These are phyloP conservation scores for Macroglossus sobrinus DNA, from an alignment of 2,113 vertebrate genomes.

Conservation along the genomic window DNA sequence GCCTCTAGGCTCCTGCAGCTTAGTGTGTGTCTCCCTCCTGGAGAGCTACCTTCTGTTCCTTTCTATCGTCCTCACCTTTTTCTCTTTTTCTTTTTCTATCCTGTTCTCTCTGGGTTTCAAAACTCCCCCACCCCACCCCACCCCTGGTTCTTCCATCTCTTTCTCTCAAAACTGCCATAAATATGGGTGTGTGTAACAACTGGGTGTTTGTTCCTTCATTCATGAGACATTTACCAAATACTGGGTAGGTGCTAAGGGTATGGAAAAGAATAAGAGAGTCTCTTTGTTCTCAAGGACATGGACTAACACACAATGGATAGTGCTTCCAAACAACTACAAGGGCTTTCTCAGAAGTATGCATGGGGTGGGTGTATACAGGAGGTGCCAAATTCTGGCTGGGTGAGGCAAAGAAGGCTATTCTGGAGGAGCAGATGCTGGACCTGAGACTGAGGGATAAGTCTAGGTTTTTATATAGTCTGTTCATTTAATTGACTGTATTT, in stretches of 20 bases:
- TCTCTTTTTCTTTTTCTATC: neutral
- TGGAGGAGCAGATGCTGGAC: neutral
- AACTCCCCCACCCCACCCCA: neutral
- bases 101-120: neutral
- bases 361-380: neutral
- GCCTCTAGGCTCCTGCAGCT: neutral
- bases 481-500: neutral
- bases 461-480: constrained; percentile 3
- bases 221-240: neutral
- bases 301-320: neutral
- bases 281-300: neutral
- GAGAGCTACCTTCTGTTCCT: neutral
- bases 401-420: neutral
- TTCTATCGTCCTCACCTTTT: neutral
- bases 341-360: neutral
- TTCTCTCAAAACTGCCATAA: neutral
- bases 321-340: neutral
- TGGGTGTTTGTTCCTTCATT: neutral
- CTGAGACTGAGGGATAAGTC: neutral
- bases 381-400: neutral
- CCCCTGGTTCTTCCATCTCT: neutral
- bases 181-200: neutral
- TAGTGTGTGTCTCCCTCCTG: neutral
- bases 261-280: neutral
- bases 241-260: neutral